phyloP scores from a whole-genome alignment of 2,888 invertebrate genomes.

The Protonemura montana region DNA sequence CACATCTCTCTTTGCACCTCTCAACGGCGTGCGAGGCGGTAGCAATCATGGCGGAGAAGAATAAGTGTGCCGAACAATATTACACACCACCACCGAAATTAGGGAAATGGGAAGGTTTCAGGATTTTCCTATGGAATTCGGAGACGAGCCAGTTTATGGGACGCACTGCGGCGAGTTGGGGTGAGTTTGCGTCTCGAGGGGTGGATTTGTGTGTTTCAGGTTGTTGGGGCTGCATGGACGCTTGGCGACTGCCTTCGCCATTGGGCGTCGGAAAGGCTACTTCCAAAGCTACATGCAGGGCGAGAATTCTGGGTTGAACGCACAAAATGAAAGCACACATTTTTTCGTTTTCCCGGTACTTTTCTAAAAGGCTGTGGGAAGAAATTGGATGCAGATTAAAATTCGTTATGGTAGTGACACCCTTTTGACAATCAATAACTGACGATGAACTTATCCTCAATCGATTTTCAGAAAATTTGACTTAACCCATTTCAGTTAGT shows the following conservation, averaged over 20 bases:
- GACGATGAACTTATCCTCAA: not conserved
- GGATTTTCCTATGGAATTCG: constrained; percentile 88
- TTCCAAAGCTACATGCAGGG: not conserved
- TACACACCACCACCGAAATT: constrained; percentile 77
- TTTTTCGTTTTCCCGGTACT: too few species aligned
- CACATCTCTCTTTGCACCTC: constrained; percentile 46
- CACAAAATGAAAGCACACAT: not conserved
- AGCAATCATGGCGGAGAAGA: constrained; percentile 76
- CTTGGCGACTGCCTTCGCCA: constrained; percentile 27
- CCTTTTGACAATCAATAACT: not conserved
- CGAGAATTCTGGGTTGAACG: not conserved
- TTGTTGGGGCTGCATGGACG: not conserved
- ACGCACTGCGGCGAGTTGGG: constrained; percentile 92
- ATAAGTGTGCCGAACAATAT: constrained; percentile 74
- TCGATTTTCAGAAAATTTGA: not conserved
- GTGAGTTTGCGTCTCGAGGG: constrained; percentile 68
- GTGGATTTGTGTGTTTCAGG: not conserved
- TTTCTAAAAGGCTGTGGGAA: too few species aligned
- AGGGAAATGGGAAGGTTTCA: constrained; percentile 85
- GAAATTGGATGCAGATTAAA: too few species aligned
- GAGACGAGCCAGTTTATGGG: constrained; percentile 92
- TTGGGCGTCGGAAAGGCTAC: constrained; percentile 13
- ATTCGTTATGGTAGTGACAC: too few species aligned
- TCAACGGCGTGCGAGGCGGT: constrained; percentile 37
- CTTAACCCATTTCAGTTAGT: not conserved